Conservation (phyloP, 2,797 vertebrate species). For the Mus caroli region DNA sequence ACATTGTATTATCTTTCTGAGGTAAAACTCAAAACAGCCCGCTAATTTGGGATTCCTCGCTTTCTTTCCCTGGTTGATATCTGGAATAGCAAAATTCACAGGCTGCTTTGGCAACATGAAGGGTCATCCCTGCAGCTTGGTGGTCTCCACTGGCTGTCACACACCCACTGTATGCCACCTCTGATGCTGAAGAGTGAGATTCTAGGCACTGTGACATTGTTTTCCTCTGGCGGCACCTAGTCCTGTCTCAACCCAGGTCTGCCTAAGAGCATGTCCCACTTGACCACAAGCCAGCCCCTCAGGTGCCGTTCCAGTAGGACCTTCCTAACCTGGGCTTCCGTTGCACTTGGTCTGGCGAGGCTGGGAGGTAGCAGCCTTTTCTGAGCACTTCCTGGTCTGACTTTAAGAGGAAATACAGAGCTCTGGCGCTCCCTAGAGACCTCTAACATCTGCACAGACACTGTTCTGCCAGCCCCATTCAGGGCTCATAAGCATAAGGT, state of each 20-base stretch:
- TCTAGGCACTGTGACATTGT: background rate
- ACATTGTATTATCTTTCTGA: background rate
- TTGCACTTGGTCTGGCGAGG: background rate
- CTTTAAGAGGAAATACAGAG: background rate
- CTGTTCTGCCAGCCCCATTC: background rate
- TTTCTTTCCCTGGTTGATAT: background rate
- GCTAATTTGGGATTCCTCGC: background rate
- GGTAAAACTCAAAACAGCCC: background rate
- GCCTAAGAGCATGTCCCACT: background rate
- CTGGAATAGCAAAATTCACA: background rate
- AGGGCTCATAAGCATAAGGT: background rate
- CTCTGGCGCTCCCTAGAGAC: background rate
- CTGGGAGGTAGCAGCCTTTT: background rate
- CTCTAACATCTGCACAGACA: background rate
- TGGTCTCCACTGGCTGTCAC: background rate
- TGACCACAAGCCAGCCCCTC: accelerated
- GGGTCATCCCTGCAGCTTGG: background rate
- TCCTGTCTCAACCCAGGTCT: background rate
- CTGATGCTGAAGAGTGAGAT: background rate
- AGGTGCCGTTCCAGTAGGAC: background rate
- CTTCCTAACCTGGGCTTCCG: background rate
- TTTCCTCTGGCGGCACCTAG: no score
- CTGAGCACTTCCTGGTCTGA: background rate
- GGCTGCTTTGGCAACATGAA: background rate
- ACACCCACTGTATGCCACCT: background rate